These are phyloP conservation scores for Sarcophaga carnaria DNA, from an alignment of 2,888 invertebrate species.

Conservation along the genomic window DNA sequence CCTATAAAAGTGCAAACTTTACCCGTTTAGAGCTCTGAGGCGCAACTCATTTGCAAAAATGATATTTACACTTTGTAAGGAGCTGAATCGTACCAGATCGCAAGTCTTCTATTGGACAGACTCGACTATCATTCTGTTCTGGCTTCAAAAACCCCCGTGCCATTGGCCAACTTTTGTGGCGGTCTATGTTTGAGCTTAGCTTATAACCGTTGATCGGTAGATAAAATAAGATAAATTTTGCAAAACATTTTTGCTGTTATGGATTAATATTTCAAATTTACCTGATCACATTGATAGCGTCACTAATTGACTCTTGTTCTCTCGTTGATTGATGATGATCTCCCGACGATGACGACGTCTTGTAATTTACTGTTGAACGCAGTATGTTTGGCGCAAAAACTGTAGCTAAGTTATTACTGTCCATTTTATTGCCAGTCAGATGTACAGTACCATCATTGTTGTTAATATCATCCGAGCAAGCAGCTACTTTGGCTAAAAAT, in stretches of 20 bases:
- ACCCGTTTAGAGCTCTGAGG: too few relatives aligned
- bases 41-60: too few relatives aligned
- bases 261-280: constrained; percentile 69
- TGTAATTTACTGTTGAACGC: constrained; percentile 85
- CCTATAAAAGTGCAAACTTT: too few relatives aligned
- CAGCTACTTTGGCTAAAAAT: constrained; percentile 87
- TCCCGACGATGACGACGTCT: constrained; percentile 10
- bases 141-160: too few relatives aligned
- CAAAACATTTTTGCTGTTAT: background rate
- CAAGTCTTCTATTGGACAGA: too few relatives aligned
- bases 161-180: too few relatives aligned
- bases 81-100: too few relatives aligned
- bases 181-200: too few relatives aligned
- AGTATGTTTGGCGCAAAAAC: constrained; percentile 97
- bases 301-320: constrained; percentile 85
- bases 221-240: too few relatives aligned
- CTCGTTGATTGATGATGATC: constrained; percentile 31
- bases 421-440: constrained; percentile 93
- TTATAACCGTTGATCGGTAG: too few relatives aligned
- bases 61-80: too few relatives aligned
- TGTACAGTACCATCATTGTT: constrained; percentile 74
- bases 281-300: constrained; percentile 94
- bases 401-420: constrained; percentile 94
- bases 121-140: too few relatives aligned
- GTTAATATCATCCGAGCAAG: constrained; percentile 76